phyloP scores from a whole-genome alignment of 35 echinoderm and acorn worm genomes.

The Apostichopus japonicus region DNA sequence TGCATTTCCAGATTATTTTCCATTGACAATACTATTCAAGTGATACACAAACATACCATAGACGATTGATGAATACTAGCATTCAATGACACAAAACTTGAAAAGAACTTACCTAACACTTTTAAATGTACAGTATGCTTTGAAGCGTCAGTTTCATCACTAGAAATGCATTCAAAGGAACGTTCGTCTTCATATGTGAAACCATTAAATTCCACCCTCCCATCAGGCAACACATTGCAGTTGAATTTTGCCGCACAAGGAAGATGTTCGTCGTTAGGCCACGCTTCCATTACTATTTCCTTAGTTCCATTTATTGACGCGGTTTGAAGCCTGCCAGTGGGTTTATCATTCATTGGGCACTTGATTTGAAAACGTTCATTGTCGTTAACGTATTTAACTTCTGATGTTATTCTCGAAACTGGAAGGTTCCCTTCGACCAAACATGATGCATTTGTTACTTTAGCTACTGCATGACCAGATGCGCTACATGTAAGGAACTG shows the following conservation, averaged over 20 bases:
- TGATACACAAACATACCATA: no score
- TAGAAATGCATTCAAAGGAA: neutral
- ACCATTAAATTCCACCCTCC: neutral
- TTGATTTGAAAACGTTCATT: neutral
- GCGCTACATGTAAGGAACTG: neutral
- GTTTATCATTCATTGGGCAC: neutral
- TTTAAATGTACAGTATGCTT: neutral
- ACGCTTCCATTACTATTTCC: neutral
- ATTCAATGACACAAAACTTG: no score
- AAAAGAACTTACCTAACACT: conserved; percentile 1
- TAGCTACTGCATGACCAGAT: neutral
- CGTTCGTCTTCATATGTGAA: neutral
- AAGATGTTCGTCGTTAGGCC: neutral
- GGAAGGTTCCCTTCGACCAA: neutral
- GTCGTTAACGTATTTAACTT: neutral
- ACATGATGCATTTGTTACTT: neutral
- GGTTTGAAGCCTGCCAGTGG: neutral
- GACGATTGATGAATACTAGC: no score
- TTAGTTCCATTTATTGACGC: neutral
- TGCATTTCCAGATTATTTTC: no score
- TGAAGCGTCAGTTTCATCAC: neutral
- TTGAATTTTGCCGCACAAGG: neutral
- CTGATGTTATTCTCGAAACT: neutral
- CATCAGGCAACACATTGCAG: neutral
- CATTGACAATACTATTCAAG: no score